phyloP scores from a whole-genome alignment of 2,797 vertebrate genomes.

The Scolopax bukidnonensis region DNA sequence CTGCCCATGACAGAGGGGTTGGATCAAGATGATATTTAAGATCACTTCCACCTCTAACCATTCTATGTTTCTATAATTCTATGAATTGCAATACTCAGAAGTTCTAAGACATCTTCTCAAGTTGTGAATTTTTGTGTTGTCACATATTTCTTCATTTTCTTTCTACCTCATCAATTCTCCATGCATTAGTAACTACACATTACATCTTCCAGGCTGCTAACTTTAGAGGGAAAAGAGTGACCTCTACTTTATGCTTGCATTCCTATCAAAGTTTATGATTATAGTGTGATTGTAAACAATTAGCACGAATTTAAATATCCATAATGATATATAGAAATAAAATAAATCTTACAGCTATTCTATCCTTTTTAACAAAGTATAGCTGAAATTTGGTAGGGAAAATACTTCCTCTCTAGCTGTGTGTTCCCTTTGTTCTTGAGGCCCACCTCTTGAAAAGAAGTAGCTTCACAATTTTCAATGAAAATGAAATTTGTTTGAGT shows the following conservation, averaged over 20 bases:
- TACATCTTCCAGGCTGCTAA: not conserved
- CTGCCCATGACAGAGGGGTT: too few species aligned
- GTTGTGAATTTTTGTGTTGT: not conserved
- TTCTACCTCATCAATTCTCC: not conserved
- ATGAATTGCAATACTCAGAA: not conserved
- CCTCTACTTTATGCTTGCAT: not conserved
- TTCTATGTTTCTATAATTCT: too few species aligned
- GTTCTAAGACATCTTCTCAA: not conserved
- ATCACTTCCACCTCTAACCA: too few species aligned
- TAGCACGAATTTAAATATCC: not conserved
- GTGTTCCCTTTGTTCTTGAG: not conserved
- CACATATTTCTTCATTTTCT: not conserved
- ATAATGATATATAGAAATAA: not conserved
- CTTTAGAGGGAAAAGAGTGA: not conserved
- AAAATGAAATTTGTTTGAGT: not conserved
- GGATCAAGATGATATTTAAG: too few species aligned
- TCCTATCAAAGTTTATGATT: not conserved
- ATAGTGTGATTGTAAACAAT: not conserved
- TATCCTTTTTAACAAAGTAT: not conserved
- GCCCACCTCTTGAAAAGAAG: not conserved
- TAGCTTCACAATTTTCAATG: not conserved
- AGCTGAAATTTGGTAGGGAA: not conserved
- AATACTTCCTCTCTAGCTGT: not conserved
- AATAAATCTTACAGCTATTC: not conserved
- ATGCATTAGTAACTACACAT: not conserved